Evolutionary conservation across 2,113 vertebrate genomes (phyloP).

Genomic region (Cynocephalus volans): DNA sequence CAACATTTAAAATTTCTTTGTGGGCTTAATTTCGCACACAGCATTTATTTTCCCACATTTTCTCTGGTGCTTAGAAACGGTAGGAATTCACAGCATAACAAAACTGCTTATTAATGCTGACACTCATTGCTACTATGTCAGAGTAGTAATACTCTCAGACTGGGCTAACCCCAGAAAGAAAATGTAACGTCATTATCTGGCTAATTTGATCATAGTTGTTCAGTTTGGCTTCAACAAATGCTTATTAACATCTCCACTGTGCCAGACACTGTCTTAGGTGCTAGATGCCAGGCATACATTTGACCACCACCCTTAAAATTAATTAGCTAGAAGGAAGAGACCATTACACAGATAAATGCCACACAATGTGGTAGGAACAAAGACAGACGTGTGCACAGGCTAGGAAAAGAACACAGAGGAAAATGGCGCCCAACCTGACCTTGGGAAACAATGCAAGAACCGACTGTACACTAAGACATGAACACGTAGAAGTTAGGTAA

Average conservation of each 20-base stretch:
- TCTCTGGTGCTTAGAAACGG: constrained; percentile 15
- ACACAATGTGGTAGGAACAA: not conserved
- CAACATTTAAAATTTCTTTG: constrained; percentile 39
- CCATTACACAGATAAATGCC: not conserved
- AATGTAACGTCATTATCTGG: not conserved
- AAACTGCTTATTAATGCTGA: not conserved
- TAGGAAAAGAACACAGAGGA: not conserved
- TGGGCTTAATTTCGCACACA: constrained; percentile 22
- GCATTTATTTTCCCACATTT: constrained; percentile 26
- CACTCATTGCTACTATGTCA: not conserved
- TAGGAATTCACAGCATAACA: not conserved
- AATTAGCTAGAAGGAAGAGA: constrained; percentile 23
- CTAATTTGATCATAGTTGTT: not conserved
- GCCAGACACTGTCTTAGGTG: not conserved
- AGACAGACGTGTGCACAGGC: not conserved
- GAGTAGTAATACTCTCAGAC: not conserved
- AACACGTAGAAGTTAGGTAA: not conserved
- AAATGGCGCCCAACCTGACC: not conserved
- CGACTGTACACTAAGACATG: not conserved
- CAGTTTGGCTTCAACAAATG: not conserved
- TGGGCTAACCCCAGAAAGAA: not conserved
- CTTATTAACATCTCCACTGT: not conserved
- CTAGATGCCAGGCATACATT: not conserved
- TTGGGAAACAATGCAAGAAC: not conserved
- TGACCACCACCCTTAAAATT: not conserved